A percentile compares a stretch with the other conserved stretches of the same genome.
These are phyloP conservation scores for Matsumurasca onukii DNA, from an alignment of 1,140 invertebrate genomes.

Conservation along the genomic window DNA sequence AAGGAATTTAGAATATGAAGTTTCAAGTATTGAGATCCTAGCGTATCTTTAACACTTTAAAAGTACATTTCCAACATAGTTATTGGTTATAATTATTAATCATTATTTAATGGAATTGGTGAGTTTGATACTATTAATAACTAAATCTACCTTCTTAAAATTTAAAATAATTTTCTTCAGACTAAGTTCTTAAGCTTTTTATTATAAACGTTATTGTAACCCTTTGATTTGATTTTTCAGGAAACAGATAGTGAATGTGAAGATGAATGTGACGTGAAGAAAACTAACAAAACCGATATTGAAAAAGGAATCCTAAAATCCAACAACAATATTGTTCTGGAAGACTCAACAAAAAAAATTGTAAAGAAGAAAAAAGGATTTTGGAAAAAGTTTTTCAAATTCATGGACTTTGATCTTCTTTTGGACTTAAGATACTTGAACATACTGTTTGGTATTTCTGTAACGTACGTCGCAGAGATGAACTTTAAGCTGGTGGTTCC, in stretches of 20 bases:
- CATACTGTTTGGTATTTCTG: slow-evolving; percentile 64
- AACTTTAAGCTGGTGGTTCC: slow-evolving; percentile 66
- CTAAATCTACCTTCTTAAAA: too few relatives aligned
- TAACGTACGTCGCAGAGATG: slow-evolving; percentile 65
- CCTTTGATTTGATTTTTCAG: too few relatives aligned
- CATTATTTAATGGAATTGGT: too few relatives aligned
- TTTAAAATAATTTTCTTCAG: too few relatives aligned
- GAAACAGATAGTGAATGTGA: slow-evolving; percentile 33
- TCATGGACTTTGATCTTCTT: slow-evolving; percentile 64
- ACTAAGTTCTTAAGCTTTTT: too few relatives aligned
- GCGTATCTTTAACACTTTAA: too few relatives aligned
- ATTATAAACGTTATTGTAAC: too few relatives aligned
- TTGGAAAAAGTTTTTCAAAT: slow-evolving; percentile 63
- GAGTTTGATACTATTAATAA: too few relatives aligned
- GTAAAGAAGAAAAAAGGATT: slow-evolving; percentile 48
- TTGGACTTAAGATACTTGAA: slow-evolving; percentile 65
- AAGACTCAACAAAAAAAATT: slow-evolving; percentile 5
- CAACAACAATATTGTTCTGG: slow-evolving; percentile 9
- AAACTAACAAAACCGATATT: slow-evolving; percentile 1
- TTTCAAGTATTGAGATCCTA: slow-evolving; percentile 42
- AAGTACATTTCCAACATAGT: too few relatives aligned
- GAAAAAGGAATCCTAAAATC: slow-evolving; percentile 24
- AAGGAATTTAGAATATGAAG: slow-evolving; percentile 6
- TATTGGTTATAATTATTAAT: too few relatives aligned
- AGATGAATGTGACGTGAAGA: slow-evolving; percentile 16